Evolutionary conservation across 2,888 invertebrate species (phyloP).

Genomic region (Spialia ferax): DNA sequence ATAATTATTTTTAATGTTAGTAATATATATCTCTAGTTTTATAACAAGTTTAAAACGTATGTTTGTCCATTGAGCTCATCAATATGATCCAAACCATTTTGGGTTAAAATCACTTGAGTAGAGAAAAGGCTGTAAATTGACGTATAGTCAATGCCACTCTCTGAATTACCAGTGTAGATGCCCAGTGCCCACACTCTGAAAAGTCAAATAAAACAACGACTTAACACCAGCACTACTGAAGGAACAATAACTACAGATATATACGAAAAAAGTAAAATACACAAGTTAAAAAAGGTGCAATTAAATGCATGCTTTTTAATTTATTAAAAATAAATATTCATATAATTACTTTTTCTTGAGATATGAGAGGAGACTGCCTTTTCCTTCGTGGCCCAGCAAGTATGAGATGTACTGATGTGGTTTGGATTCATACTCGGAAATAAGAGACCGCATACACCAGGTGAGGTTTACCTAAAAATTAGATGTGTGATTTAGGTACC

Average conservation of each 20-base stretch:
- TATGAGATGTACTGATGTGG: slow-evolving; percentile 92
- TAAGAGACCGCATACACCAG: slow-evolving; percentile 79
- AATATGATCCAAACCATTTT: slow-evolving; percentile 90
- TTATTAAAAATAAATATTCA: too few relatives aligned
- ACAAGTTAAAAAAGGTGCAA: too few relatives aligned
- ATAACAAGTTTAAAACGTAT: too few relatives aligned
- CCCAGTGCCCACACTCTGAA: slow-evolving; percentile 91
- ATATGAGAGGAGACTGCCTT: slow-evolving; percentile 93
- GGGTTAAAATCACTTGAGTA: slow-evolving; percentile 91
- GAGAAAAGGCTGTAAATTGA: slow-evolving; percentile 92
- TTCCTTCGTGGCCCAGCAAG: slow-evolving; percentile 95
- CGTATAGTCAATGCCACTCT: slow-evolving; percentile 92
- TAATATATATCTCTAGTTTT: too few relatives aligned
- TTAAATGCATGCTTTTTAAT: too few relatives aligned
- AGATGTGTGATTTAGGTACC: too few relatives aligned
- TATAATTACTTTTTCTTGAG: slow-evolving; percentile 89
- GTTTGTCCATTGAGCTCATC: slow-evolving; percentile 82
- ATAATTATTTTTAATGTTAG: background rate
- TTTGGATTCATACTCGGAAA: slow-evolving; percentile 90
- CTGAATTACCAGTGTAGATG: slow-evolving; percentile 90
- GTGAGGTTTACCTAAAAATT: slow-evolving; percentile 72
- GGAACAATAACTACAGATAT: too few relatives aligned
- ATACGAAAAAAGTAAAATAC: too few relatives aligned
- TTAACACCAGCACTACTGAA: too few relatives aligned
- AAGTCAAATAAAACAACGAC: slow-evolving; percentile 49